Evolutionary conservation across 2,888 invertebrate genomes (phyloP), one percentile per base, ranked within the genome.

Genomic region (Caenorhabditis uteleia): DNA sequence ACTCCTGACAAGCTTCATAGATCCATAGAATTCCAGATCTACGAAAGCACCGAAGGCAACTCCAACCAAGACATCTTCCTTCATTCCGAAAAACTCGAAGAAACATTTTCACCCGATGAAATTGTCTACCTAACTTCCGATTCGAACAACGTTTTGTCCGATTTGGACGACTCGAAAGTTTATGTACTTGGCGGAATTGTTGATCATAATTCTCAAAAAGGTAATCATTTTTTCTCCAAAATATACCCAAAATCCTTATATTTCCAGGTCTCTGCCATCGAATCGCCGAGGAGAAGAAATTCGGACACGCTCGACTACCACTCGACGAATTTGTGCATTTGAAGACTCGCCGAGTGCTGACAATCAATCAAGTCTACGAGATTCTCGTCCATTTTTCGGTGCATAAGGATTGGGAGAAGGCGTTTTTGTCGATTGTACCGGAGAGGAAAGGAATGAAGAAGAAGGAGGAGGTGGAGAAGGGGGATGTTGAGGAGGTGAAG

Each of bases 171-270:
- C 21, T 88, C 89, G 66, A 90, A 90, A 82, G 88, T 90, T 42
- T 98, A 97, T 82, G 89, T 98, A 46, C 95, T 98, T 84, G 98
- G 98, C 36, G 98, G 95, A 25, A 86, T 98, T 40, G 94, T 98
- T 0, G 98, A 98, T 86, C 97, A 98, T 84, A 98, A 98, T 86
- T 88, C 90, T 75, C 91, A 94, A 75, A 97, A 95, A 50, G 73
- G n/a, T n/a, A n/a, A n/a, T n/a, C n/a, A n/a, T n/a, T n/a, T n/a
- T n/a, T n/a, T n/a, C n/a, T n/a, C n/a, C n/a, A n/a, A n/a, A n/a
- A n/a, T n/a, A n/a, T n/a, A n/a, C n/a, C n/a, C n/a, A n/a, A n/a
- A n/a, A n/a, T n/a, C n/a, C n/a, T n/a, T n/a, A n/a, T n/a, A n/a
- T n/a, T n/a, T n/a, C n/a, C n/a, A n/a, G n/a, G 68, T 8, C 53